Conservation (phyloP, 2,888 invertebrate genomes). For the Campoletis raptor region DNA sequence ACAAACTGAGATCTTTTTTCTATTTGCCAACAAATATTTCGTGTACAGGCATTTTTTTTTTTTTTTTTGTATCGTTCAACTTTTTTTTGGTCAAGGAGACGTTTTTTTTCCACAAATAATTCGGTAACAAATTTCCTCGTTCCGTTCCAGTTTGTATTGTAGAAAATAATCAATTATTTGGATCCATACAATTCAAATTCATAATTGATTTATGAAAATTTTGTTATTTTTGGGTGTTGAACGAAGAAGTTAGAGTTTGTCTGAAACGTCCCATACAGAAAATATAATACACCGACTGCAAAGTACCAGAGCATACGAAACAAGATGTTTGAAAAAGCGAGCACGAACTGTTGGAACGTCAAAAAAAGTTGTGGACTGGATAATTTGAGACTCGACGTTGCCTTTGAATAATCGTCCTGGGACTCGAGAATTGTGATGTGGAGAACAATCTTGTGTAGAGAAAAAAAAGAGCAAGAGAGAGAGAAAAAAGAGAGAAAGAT, state of each 20-base stretch:
- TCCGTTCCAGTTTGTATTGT: no score
- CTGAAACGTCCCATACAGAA: neutral
- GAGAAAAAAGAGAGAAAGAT: slow-evolving; percentile 41
- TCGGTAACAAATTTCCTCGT: no score
- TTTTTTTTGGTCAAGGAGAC: no score
- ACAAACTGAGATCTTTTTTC: neutral
- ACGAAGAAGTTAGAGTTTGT: neutral
- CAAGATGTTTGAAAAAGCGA: neutral
- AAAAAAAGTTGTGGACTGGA: slow-evolving; percentile 1
- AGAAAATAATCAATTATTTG: neutral
- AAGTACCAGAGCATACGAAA: neutral
- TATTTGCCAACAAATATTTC: neutral
- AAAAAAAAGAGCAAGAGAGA: slow-evolving; percentile 32
- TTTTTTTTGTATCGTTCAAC: neutral
- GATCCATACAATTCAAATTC: neutral
- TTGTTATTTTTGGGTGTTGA: neutral
- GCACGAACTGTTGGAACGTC: neutral
- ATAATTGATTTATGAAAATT: neutral
- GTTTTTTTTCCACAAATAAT: no score
- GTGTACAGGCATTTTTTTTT: neutral
- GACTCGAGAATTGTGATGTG: slow-evolving; percentile 29
- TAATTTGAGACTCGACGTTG: slow-evolving; percentile 49
- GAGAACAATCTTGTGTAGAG: slow-evolving; percentile 28
- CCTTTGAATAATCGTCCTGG: slow-evolving; percentile 32
- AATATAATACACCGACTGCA: neutral